Percentiles rank a stretch among this genome's conserved stretches.
Evolutionary conservation across 2,797 vertebrate species (phyloP).

Genomic region (Lacerta agilis): DNA sequence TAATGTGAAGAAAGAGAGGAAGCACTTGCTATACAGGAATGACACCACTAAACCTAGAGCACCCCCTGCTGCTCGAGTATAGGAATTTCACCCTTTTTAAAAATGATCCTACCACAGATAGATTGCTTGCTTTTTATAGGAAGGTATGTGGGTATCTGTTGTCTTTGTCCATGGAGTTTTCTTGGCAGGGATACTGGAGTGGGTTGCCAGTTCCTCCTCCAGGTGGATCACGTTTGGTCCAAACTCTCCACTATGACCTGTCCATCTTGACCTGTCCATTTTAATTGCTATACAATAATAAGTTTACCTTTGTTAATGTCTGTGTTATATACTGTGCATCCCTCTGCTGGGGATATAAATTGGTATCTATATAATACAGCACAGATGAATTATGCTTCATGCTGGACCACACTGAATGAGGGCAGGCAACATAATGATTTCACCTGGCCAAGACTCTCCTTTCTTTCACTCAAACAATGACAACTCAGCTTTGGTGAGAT

Average conservation of each 20-base stretch:
- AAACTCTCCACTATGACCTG: too few species aligned
- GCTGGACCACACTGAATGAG: not conserved
- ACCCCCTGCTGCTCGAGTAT: constrained; percentile 53
- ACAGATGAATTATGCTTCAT: not conserved
- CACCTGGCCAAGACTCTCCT: not conserved
- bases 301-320: not conserved
- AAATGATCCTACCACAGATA: too few species aligned
- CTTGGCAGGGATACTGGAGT: too few species aligned
- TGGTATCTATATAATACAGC: not conserved
- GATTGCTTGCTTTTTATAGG: not conserved
- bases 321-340: not conserved
- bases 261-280: too few species aligned
- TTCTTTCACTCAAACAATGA: not conserved
- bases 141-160: too few species aligned
- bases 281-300: not conserved
- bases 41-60: constrained; percentile 58
- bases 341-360: not conserved
- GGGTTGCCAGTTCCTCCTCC: too few species aligned
- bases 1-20: not conserved
- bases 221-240: too few species aligned
- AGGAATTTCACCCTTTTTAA: constrained; percentile 41
- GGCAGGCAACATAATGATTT: not conserved
- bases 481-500: not conserved
- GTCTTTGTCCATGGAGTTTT: too few species aligned
- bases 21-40: not conserved